Conservation (phyloP, 2,113 vertebrate species). For the Merops nubicus region DNA sequence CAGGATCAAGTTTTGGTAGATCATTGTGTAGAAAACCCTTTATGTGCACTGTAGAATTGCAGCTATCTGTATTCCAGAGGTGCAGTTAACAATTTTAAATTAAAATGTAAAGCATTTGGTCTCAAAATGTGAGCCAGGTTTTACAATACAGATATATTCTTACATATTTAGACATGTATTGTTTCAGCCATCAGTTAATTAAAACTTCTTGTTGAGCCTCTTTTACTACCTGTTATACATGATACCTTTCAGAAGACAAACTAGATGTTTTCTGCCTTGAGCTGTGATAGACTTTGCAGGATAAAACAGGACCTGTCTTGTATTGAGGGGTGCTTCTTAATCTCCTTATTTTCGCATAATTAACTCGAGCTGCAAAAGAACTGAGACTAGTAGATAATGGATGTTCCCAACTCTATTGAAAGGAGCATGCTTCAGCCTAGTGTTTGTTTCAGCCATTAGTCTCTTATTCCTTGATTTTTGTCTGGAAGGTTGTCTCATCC, state of each 20-base stretch:
- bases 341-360: neutral
- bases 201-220: neutral
- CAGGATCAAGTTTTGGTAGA: neutral
- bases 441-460: neutral
- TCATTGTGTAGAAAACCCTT: neutral
- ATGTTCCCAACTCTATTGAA: neutral
- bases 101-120: neutral
- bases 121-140: neutral
- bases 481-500: too few relatives aligned
- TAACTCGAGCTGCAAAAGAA: neutral
- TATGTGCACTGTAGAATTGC: neutral
- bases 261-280: neutral
- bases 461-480: neutral
- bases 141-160: neutral
- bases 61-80: neutral
- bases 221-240: neutral
- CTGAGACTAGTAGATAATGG: neutral
- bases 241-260: neutral
- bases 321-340: neutral
- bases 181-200: slow-evolving; percentile 9
- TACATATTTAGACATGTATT: neutral
- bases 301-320: neutral
- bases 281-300: neutral
- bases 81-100: neutral
- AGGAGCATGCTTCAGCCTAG: neutral